phyloP scores from a whole-genome alignment of 2,113 vertebrate genomes.

The Psammodynastes pulverulentus region DNA sequence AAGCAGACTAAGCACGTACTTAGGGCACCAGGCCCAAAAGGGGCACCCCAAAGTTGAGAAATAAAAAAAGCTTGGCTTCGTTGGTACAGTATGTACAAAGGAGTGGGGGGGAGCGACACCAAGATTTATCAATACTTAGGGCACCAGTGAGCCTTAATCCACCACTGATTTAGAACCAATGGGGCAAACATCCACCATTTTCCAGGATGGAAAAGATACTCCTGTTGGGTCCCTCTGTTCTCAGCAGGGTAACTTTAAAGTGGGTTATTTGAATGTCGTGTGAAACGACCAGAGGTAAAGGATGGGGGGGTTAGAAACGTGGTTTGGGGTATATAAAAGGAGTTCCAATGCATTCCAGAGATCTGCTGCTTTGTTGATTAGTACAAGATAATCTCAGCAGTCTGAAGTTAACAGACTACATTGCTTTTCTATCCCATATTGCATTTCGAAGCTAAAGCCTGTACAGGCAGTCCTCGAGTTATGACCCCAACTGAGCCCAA shows the following conservation, averaged over 20 bases:
- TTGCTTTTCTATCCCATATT: neutral
- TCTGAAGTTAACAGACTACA: too few species aligned
- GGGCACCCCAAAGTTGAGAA: too few species aligned
- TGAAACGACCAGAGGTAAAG: neutral
- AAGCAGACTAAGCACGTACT: too few species aligned
- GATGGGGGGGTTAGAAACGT: neutral
- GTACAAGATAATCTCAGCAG: neutral
- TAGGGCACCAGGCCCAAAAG: too few species aligned
- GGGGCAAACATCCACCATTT: too few species aligned
- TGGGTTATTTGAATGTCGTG: neutral
- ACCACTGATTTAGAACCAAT: neutral
- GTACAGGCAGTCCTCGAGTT: neutral
- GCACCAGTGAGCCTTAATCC: too few species aligned
- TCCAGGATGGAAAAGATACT: neutral
- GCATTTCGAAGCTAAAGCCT: neutral
- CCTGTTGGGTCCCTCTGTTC: neutral
- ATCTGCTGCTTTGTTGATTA: neutral
- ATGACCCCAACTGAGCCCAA: too few species aligned
- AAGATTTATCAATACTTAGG: too few species aligned
- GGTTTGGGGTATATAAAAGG: neutral
- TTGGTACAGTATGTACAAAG: too few species aligned
- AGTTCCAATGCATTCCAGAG: neutral
- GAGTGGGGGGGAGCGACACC: too few species aligned
- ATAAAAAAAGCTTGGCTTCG: too few species aligned
- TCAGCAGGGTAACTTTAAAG: neutral